phyloP scores from a whole-genome alignment of 2,113 vertebrate species.

The Cephalophus harveyi region DNA sequence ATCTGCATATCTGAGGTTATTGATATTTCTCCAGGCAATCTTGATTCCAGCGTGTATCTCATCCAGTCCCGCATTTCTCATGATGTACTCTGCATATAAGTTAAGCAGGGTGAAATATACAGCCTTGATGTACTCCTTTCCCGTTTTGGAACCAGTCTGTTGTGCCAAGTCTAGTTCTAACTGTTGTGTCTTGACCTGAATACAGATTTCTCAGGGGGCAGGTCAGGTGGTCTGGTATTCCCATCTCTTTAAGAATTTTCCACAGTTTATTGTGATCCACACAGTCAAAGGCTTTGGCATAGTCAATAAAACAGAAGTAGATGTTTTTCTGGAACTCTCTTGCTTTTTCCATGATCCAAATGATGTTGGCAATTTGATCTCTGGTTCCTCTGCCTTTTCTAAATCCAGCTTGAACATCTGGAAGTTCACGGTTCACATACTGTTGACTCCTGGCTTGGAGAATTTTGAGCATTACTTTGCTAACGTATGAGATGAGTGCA shows the following conservation, averaged over 20 bases:
- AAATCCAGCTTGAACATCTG: not conserved
- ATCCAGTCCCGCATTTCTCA: not conserved
- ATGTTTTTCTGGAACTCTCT: not conserved
- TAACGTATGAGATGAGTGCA: not conserved
- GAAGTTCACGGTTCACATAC: fast-evolving
- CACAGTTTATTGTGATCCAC: not conserved
- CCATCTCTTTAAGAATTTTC: not conserved
- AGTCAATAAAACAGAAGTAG: not conserved
- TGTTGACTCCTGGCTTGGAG: not conserved
- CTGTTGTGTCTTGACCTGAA: not conserved
- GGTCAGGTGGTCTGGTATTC: no score
- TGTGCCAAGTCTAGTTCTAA: not conserved
- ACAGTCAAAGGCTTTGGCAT: not conserved
- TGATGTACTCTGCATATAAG: not conserved
- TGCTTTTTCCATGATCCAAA: fast-evolving
- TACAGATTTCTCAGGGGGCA: no score
- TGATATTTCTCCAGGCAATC: not conserved
- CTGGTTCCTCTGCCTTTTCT: not conserved
- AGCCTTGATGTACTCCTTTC: not conserved
- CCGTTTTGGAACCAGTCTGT: not conserved
- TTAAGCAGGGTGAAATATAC: not conserved
- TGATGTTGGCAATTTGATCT: not conserved
- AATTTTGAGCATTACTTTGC: not conserved
- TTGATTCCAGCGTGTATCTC: not conserved
- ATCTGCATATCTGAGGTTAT: not conserved